Conservation (phyloP, 1,140 invertebrate species). For the Apis mellifera region DNA sequence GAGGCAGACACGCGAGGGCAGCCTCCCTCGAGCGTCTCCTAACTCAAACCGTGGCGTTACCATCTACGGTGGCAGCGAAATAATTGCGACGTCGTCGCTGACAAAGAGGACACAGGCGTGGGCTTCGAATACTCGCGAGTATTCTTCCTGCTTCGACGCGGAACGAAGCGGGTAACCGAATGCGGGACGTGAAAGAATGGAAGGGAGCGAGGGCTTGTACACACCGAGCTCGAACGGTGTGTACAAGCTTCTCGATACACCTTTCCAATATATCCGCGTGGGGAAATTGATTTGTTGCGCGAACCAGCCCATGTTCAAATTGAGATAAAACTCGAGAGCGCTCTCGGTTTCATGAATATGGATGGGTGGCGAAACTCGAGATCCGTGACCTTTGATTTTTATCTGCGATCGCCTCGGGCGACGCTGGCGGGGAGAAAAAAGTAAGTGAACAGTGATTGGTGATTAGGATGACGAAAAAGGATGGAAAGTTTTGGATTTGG, state of each 20-base stretch:
- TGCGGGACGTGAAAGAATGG: background rate
- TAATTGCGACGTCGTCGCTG: slow-evolving; percentile 55
- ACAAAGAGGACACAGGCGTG: slow-evolving; percentile 50
- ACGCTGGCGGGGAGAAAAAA: background rate
- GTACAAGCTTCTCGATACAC: background rate
- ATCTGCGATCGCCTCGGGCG: slow-evolving; percentile 14
- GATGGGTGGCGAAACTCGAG: slow-evolving; percentile 3
- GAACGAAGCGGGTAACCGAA: background rate
- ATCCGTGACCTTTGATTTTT: background rate
- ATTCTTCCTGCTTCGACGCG: slow-evolving; percentile 22
- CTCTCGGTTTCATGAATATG: slow-evolving; percentile 26
- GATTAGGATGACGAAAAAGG: background rate
- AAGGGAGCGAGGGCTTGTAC: background rate
- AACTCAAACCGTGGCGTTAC: slow-evolving; percentile 34
- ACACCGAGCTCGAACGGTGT: background rate
- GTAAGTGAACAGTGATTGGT: slow-evolving; percentile 22
- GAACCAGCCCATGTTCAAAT: slow-evolving; percentile 9
- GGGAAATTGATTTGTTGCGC: slow-evolving; percentile 39
- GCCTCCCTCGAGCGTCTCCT: background rate
- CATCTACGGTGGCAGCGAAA: slow-evolving; percentile 57
- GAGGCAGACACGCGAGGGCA: slow-evolving; percentile 40
- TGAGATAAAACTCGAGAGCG: slow-evolving; percentile 24
- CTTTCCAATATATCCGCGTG: background rate
- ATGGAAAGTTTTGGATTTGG: background rate
- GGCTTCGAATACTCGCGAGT: background rate